Evolutionary conservation across 2,888 invertebrate genomes (phyloP).

Genomic region (Drosophila ustulata): DNA sequence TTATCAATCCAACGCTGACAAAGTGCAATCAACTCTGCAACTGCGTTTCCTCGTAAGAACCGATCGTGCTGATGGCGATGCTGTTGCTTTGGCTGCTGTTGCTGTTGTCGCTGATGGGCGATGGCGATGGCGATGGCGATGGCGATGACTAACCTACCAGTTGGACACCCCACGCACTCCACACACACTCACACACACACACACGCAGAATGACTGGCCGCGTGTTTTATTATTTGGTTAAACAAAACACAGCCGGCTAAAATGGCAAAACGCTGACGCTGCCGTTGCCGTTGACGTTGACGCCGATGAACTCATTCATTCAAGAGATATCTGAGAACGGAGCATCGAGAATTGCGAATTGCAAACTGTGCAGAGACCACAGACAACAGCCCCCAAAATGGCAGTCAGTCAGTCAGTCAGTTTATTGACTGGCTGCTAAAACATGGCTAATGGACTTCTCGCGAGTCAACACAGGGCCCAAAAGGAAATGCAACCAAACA

Average conservation of each 20-base stretch:
- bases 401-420: slow-evolving; percentile 18
- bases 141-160: slow-evolving; percentile 60
- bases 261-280: slow-evolving; percentile 68
- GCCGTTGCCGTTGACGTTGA: slow-evolving; percentile 58
- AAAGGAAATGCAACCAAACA: slow-evolving; percentile 48
- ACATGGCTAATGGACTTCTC: slow-evolving; percentile 60
- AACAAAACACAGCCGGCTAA: slow-evolving; percentile 65
- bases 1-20: slow-evolving; percentile 71
- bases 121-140: slow-evolving; percentile 34
- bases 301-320: slow-evolving; percentile 76
- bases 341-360: slow-evolving; percentile 2
- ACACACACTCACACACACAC: slow-evolving; percentile 17
- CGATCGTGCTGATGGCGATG: slow-evolving; percentile 22
- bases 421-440: slow-evolving; percentile 51
- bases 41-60: slow-evolving; percentile 59
- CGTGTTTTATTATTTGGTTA: slow-evolving; percentile 63
- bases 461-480: slow-evolving; percentile 13
- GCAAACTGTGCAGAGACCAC: slow-evolving; percentile 6
- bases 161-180: slow-evolving; percentile 65
- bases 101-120: slow-evolving; percentile 1
- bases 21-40: slow-evolving; percentile 76
- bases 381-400: slow-evolving; percentile 26
- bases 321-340: slow-evolving; percentile 35
- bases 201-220: slow-evolving; percentile 24
- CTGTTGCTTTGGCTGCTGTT: slow-evolving; percentile 7